These are phyloP conservation scores for Callinectes sapidus DNA, from an alignment of 2,888 invertebrate species.

Conservation along the genomic window DNA sequence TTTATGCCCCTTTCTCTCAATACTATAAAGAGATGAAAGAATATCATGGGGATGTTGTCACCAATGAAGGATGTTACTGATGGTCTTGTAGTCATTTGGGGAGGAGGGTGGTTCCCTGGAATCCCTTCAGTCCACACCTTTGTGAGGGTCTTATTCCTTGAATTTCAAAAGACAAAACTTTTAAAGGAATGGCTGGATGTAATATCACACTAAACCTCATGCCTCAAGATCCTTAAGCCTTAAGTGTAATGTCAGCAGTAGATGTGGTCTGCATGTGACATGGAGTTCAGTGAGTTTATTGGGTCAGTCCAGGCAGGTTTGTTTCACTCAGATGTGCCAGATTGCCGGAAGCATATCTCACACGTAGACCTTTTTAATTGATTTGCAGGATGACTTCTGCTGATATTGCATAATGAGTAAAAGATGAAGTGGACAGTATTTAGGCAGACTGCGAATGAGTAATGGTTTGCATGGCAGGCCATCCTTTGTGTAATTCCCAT, in stretches of 20 bases:
- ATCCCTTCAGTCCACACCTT: neutral
- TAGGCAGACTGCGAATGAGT: slow-evolving; percentile 31
- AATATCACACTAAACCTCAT: neutral
- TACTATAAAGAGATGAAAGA: slow-evolving; percentile 30
- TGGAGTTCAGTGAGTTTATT: slow-evolving; percentile 10
- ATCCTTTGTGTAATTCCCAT: slow-evolving; percentile 34
- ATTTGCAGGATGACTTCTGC: slow-evolving; percentile 41
- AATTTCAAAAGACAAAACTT: slow-evolving; percentile 10
- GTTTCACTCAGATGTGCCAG: slow-evolving; percentile 25
- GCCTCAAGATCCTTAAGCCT: neutral
- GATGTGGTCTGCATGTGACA: neutral
- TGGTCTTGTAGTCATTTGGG: slow-evolving; percentile 32
- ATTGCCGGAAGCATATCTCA: slow-evolving; percentile 41
- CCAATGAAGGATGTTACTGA: slow-evolving; percentile 25
- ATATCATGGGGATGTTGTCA: slow-evolving; percentile 44
- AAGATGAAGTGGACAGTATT: slow-evolving; percentile 28
- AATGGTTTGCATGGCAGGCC: slow-evolving; percentile 49
- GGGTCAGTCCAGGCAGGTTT: neutral
- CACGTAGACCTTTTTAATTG: slow-evolving; percentile 20
- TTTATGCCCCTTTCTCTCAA: slow-evolving; percentile 21
- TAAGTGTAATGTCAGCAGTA: neutral
- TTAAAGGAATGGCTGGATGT: slow-evolving; percentile 34
- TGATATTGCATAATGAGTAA: slow-evolving; percentile 48
- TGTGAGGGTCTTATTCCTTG: neutral
- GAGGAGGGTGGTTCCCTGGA: slow-evolving; percentile 46